Conservation (phyloP, 2,888 invertebrate genomes). For the Erebia aethiops region DNA sequence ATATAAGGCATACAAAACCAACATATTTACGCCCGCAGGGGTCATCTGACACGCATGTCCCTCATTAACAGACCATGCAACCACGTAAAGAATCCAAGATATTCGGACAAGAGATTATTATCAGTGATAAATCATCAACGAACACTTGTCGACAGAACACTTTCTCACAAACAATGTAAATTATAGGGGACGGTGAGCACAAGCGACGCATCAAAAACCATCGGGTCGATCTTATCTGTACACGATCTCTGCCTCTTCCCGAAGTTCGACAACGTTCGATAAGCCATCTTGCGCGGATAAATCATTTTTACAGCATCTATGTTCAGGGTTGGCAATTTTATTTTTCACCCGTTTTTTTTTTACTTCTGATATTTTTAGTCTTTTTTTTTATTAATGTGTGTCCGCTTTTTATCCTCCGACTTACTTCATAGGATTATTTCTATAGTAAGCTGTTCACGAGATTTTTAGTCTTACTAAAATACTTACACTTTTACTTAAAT, state of each 20-base stretch:
- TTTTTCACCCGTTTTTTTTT: neutral
- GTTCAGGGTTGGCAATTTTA: constrained; percentile 15
- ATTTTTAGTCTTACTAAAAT: too few species aligned
- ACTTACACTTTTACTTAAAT: too few species aligned
- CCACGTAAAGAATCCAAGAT: constrained; percentile 22
- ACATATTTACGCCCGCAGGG: too few species aligned
- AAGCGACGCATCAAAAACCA: constrained; percentile 31
- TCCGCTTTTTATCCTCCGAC: too few species aligned
- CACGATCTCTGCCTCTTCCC: constrained; percentile 66
- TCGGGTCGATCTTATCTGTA: constrained; percentile 52
- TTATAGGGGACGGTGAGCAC: constrained; percentile 29
- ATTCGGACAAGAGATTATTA: constrained; percentile 22
- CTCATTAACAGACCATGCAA: neutral
- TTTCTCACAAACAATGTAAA: constrained; percentile 34
- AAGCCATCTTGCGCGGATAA: constrained; percentile 69
- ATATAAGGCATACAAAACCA: too few species aligned
- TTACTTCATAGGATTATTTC: too few species aligned
- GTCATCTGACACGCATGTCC: neutral
- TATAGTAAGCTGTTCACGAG: too few species aligned
- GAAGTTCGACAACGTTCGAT: constrained; percentile 69
- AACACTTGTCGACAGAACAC: constrained; percentile 36
- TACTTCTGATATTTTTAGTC: too few species aligned
- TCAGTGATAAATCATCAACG: constrained; percentile 35
- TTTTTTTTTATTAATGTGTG: too few species aligned
- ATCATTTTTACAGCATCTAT: constrained; percentile 71